Evolutionary conservation across 2,888 invertebrate species (phyloP).

Genomic region (Tetramorium bicarinatum): DNA sequence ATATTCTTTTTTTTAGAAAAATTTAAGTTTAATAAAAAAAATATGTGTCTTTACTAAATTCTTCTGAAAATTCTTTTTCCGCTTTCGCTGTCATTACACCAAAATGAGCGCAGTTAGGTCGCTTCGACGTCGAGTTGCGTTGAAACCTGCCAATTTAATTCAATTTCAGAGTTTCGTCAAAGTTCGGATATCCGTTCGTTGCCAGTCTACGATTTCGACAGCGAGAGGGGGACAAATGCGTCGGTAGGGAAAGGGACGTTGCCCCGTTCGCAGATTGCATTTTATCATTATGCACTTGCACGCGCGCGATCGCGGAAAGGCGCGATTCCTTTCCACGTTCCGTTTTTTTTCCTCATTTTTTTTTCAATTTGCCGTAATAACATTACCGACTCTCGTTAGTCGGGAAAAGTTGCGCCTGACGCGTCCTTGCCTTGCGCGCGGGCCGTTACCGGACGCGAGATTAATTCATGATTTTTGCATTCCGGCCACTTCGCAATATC

Average conservation of each 20-base stretch:
- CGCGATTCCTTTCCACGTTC: slow-evolving; percentile 18
- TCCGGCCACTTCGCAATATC: slow-evolving; percentile 18
- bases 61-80: background rate
- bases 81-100: background rate
- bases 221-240: background rate
- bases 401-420: slow-evolving; percentile 25
- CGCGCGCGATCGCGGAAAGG: slow-evolving; percentile 6
- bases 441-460: slow-evolving; percentile 7
- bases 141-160: background rate
- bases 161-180: background rate
- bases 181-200: background rate
- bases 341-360: background rate
- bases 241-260: background rate
- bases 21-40: background rate
- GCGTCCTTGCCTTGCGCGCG: slow-evolving; percentile 31
- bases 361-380: background rate
- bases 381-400: background rate
- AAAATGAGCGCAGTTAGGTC: background rate
- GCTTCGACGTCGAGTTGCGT: background rate
- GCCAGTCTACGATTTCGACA: background rate
- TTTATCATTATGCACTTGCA: slow-evolving; percentile 31
- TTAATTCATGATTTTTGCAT: slow-evolving; percentile 53
- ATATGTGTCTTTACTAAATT: background rate
- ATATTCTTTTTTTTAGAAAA: background rate
- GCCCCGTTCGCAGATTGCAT: slow-evolving; percentile 24